Evolutionary conservation across 2,113 vertebrate species (phyloP), one percentile per base, ranked within the genome.

Genomic region (Vidua macroura): DNA sequence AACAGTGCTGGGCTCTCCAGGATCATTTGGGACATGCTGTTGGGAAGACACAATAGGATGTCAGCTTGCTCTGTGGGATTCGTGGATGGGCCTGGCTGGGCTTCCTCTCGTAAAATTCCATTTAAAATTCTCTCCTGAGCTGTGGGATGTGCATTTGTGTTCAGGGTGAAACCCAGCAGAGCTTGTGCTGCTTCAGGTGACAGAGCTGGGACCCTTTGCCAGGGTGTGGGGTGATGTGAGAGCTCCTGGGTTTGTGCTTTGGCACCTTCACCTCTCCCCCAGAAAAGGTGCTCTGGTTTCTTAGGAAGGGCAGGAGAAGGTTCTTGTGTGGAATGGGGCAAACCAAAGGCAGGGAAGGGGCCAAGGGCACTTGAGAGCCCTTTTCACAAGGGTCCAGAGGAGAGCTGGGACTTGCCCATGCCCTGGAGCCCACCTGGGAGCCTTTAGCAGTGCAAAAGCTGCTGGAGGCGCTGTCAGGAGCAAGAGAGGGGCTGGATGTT

Each of bases 1-100:
- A 21, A 4, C 33, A 63, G 59, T 37, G 1, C 39, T 7, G 63
- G 27, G 51, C 15, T 56, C 68, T 56, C 37, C 0, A 0, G 72
- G 25, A 13, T 52, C 1, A 0, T 39, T 2, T 30, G 25, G 62
- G 86, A 64, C 13, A 28, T 46, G 79, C 43, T 87, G 19, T 46
- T 70, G 79, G 66, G 37, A 87, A 16, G n/a, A 14, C 0, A 1
- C 3, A 6, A 1, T 2, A 1, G 60, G 37, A 37, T 22, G 24
- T 11, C 55, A 37, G 41, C 33, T 41, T 33, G 76, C 28, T 59
- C 39, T 63, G 28, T 1, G 39, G 46, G 63, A 14, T 48, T 33
- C 7, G 3, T 3, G 10, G 31, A 16, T 7, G 14, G 53, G 9
- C 18, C 67, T 70, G 39, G 48, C 25, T 0, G 0, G 72, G n/a